Evolutionary conservation across 1,140 invertebrate genomes (phyloP).

Genomic region (Drosophila nasuta): DNA sequence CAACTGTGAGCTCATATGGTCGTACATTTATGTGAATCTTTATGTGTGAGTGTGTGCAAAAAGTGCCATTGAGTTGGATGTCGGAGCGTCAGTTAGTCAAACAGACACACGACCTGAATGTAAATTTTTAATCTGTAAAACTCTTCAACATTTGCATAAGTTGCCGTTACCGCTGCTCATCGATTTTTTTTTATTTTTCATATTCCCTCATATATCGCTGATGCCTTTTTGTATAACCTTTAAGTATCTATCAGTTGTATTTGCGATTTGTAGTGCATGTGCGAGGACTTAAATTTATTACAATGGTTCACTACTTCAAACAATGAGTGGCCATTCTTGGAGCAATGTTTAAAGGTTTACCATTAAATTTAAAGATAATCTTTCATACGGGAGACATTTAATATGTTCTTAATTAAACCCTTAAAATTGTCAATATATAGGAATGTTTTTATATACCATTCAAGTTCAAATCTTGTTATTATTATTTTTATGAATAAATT

Average conservation of each 20-base stretch:
- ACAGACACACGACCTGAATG: constrained; percentile 71
- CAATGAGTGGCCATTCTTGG: too few species aligned
- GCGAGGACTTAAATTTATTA: not conserved
- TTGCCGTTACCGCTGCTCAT: constrained; percentile 55
- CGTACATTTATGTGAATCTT: constrained; percentile 15
- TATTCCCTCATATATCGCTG: constrained; percentile 32
- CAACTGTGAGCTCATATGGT: constrained; percentile 20
- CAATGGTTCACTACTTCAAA: too few species aligned
- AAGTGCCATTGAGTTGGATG: constrained; percentile 52
- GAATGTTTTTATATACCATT: too few species aligned
- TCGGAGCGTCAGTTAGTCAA: constrained; percentile 47
- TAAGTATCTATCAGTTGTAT: constrained; percentile 25
- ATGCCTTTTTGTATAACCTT: constrained; percentile 14
- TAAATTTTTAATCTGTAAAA: constrained; percentile 79
- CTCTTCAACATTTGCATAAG: constrained; percentile 74
- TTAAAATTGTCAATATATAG: too few species aligned
- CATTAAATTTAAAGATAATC: too few species aligned
- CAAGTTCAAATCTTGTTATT: too few species aligned
- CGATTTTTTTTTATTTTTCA: constrained; percentile 40
- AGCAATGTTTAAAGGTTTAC: too few species aligned
- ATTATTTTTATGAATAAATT: too few species aligned
- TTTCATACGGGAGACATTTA: too few species aligned
- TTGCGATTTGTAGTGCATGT: constrained; percentile 13
- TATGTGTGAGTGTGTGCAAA: constrained; percentile 33
- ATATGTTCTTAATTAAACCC: too few species aligned